A percentile compares a stretch with the other conserved stretches of the same genome.
These are phyloP conservation scores for Drosophila obscura DNA, from an alignment of 1,140 invertebrate species.

Conservation along the genomic window DNA sequence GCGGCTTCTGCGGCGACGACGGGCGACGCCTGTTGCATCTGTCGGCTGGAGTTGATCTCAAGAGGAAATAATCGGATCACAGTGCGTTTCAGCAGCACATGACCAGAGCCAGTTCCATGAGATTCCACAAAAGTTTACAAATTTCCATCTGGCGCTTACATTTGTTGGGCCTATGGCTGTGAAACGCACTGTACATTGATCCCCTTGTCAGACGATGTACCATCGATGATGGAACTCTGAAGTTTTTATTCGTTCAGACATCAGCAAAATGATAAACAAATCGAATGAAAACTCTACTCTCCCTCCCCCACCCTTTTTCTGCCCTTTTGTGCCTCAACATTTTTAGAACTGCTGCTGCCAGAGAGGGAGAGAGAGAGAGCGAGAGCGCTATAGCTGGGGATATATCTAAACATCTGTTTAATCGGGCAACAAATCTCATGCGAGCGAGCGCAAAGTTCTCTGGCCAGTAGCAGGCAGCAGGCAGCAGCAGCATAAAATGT, in stretches of 20 bases:
- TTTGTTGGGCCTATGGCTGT: no score
- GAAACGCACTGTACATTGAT: no score
- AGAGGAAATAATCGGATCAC: constrained; percentile 7
- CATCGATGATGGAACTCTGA: constrained; percentile 2
- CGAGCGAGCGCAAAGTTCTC: constrained; percentile 41
- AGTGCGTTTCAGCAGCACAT: constrained; percentile 3
- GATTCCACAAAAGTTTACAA: no score
- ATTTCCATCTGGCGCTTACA: no score
- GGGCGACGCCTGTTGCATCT: constrained; percentile 24
- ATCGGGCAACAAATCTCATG: constrained; percentile 31
- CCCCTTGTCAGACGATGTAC: no score
- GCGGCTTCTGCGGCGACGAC: constrained; percentile 4
- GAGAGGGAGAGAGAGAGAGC: no score
- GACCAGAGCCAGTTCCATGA: no score
- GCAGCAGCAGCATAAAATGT: background rate
- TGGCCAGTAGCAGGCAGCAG: constrained; percentile 12
- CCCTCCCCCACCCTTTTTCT: constrained; percentile 34
- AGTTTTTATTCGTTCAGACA: constrained; percentile 33
- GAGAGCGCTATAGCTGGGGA: constrained; percentile 20
- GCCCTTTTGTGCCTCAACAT: constrained; percentile 55
- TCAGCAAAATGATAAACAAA: constrained; percentile 55
- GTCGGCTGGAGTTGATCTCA: constrained; percentile 30
- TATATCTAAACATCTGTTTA: constrained; percentile 17
- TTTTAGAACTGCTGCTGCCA: constrained; percentile 52
- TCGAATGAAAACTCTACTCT: constrained; percentile 5